Conservation (phyloP, 1,140 invertebrate genomes). For the Hermetia illucens region DNA sequence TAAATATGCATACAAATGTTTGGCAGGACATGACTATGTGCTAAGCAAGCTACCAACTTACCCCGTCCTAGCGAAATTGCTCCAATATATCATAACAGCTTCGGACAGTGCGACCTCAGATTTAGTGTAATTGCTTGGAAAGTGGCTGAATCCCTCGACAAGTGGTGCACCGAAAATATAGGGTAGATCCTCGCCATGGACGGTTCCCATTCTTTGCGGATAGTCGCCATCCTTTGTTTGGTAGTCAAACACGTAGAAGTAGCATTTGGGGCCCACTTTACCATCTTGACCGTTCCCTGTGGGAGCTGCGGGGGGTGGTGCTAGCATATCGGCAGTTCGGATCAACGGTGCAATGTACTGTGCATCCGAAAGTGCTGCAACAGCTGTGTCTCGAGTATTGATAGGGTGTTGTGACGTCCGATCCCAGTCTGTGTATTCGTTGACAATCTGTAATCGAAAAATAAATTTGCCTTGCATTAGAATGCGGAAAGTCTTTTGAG, state of each 20-base stretch:
- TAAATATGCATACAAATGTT: too few species aligned
- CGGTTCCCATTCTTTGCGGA: conserved; percentile 72
- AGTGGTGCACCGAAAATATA: conserved; percentile 75
- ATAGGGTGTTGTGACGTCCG: conserved; percentile 80
- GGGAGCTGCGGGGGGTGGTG: conserved; percentile 32
- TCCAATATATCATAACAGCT: conserved; percentile 85
- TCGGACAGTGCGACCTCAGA: conserved; percentile 79
- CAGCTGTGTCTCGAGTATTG: conserved; percentile 80
- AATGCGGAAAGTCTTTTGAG: too few species aligned
- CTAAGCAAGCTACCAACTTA: too few species aligned
- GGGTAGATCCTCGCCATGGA: conserved; percentile 85
- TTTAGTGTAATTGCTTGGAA: conserved; percentile 79
- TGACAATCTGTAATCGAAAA: conserved; percentile 46
- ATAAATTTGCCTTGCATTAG: too few species aligned
- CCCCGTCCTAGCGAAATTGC: conserved; percentile 96
- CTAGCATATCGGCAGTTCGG: conserved; percentile 65
- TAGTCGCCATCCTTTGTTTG: conserved; percentile 85
- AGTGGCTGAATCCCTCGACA: conserved; percentile 66
- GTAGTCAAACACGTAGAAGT: conserved; percentile 89
- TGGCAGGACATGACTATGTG: too few species aligned
- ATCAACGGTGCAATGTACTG: conserved; percentile 77
- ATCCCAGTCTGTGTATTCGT: conserved; percentile 97
- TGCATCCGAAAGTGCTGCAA: conserved; percentile 84
- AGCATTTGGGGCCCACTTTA: conserved; percentile 44
- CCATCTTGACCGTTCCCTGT: conserved; percentile 13